These are phyloP conservation scores for Mus pahari DNA, from an alignment of 2,113 vertebrate genomes.

Conservation along the genomic window DNA sequence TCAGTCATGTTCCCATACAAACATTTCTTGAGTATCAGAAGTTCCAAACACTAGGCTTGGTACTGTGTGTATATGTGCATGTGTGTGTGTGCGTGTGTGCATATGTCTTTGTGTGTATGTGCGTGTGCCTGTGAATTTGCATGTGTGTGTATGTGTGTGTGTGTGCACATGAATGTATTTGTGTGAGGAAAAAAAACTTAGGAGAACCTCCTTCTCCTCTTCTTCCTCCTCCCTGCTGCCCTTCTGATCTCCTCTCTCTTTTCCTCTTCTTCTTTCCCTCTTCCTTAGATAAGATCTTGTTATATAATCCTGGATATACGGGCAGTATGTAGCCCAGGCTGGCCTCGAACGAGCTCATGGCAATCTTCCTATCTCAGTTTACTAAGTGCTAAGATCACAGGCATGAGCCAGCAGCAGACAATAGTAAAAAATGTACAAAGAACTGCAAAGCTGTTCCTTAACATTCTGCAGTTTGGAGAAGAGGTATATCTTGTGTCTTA, in stretches of 20 bases:
- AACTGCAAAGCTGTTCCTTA: neutral
- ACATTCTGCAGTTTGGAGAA: neutral
- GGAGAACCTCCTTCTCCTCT: neutral
- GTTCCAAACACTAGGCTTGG: neutral
- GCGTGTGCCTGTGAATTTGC: no score
- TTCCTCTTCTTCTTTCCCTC: neutral
- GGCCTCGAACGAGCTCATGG: neutral
- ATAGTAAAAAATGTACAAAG: neutral
- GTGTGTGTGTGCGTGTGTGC: no score
- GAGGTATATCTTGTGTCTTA: neutral
- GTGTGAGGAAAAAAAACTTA: slow-evolving; percentile 1
- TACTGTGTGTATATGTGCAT: no score
- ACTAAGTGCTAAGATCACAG: neutral
- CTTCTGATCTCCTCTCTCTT: neutral
- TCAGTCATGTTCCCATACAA: slow-evolving; percentile 3
- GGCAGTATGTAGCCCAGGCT: neutral
- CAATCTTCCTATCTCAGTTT: neutral
- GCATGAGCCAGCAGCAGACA: neutral
- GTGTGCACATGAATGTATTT: no score
- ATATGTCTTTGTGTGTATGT: no score
- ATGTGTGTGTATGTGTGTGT: no score
- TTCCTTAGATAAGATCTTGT: neutral
- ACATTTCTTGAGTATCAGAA: slow-evolving; percentile 1
- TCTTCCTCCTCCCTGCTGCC: neutral
- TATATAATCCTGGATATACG: neutral